phyloP scores from a whole-genome alignment of 2,797 vertebrate genomes.

The Molossus alvarezi region DNA sequence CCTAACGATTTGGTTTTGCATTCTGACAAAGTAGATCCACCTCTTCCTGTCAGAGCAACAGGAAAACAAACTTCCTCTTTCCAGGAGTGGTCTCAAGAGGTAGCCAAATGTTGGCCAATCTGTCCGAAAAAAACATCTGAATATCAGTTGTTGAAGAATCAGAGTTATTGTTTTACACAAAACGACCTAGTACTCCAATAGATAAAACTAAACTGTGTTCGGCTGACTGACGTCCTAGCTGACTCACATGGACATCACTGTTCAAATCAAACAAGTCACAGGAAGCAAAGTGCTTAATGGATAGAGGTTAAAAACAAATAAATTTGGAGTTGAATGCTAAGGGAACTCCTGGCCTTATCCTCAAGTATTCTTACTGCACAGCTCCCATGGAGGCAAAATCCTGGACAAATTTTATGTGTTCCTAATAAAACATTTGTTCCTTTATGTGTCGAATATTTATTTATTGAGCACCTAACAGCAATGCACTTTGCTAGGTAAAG shows the following conservation, averaged over 20 bases:
- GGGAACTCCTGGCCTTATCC: not conserved
- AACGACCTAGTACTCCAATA: not conserved
- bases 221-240: not conserved
- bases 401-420: not conserved
- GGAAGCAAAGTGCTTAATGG: not conserved
- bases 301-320: not conserved
- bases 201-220: not conserved
- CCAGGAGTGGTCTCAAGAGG: constrained; percentile 61
- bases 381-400: not conserved
- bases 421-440: not conserved
- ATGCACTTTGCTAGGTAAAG: not conserved
- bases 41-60: constrained; percentile 82
- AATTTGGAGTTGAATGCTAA: not conserved
- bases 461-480: not conserved
- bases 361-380: not conserved
- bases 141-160: constrained; percentile 70
- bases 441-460: not conserved
- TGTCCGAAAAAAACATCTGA: constrained; percentile 66
- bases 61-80: constrained; percentile 83
- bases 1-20: constrained; percentile 22
- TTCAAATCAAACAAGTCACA: not conserved
- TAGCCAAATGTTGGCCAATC: constrained; percentile 55
- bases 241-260: not conserved
- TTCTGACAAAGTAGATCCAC: constrained; percentile 59
- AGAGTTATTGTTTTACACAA: constrained; percentile 14